Evolutionary conservation across 2,797 vertebrate species (phyloP).

Genomic region (Morelia viridis): DNA sequence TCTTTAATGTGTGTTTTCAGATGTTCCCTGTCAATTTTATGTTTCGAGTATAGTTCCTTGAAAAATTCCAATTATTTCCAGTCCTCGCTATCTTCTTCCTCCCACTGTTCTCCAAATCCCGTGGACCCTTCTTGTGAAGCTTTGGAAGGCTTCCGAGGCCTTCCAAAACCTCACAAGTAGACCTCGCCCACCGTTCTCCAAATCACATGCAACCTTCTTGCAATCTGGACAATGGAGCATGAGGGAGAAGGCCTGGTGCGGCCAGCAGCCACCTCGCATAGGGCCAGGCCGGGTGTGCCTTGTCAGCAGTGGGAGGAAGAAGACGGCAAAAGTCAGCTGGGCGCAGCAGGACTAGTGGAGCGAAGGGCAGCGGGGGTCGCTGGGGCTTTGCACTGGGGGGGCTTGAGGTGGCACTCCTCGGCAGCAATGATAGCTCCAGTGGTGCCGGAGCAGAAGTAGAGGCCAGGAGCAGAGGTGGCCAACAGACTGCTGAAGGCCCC

Average conservation of each 20-base stretch:
- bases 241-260: neutral
- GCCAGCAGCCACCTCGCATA: neutral
- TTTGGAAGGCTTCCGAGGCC: neutral
- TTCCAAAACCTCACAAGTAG: neutral
- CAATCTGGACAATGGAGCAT: neutral
- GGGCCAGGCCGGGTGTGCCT: neutral
- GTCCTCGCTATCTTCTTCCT: neutral
- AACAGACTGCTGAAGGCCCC: too few relatives aligned
- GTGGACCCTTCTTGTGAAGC: neutral
- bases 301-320: neutral
- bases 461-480: too few relatives aligned
- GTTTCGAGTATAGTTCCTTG: neutral
- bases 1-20: neutral
- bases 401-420: too few relatives aligned
- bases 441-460: too few relatives aligned
- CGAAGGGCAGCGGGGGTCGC: neutral
- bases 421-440: too few relatives aligned
- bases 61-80: neutral
- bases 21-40: neutral
- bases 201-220: too few relatives aligned
- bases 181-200: too few relatives aligned
- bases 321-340: neutral
- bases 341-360: neutral
- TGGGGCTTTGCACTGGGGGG: neutral
- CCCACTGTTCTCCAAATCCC: neutral